Evolutionary conservation across 1,140 invertebrate species (phyloP), one percentile per base, ranked within the genome.

Genomic region (Physella acuta): DNA sequence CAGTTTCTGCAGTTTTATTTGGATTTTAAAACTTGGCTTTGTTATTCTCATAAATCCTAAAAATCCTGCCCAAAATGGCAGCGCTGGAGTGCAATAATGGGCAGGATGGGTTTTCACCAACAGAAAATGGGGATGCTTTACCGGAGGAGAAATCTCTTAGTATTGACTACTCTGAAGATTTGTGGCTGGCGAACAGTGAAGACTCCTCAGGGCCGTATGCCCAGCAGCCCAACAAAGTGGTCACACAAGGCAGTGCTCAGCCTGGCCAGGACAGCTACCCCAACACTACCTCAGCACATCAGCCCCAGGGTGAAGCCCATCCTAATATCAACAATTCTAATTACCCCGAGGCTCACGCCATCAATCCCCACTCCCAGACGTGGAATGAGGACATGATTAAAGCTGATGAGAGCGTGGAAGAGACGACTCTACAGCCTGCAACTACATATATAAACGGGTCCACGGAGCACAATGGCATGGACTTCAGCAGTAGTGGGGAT

Each of bases 161-260:
- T 24, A 68, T 68, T 30, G 66, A 68, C 39, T 68, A 68, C 36
- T 68, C 66, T 28, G 66, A 68, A 51, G 66, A 68, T 60, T 34
- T 68, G 53, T 68, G 66, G 66, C 30, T 68, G 55, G 66, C 66
- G 30, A 60, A 68, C 26, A 61, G 59, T 49, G 66, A 68, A 52
- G 64, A 67, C 39, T 68, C 66, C 2, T 68, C 66, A n/a, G 66
- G 66, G 31, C 37, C 66, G 14, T 68, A 68, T 26, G 56, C 55
- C 20, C 64, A 67, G 52, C 64, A 67, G 17, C 51, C 64, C 2
- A 68, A 39, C 26, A 66, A 66, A 20, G 52, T 39, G 16, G 28
- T 39, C 24, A 26, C 34, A 0, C 59, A 61, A n/a, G 34, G 5
- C 3, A 24, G 17, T 1, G 36, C 36, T 26, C 36, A 39, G 8